Conservation (phyloP, 2,113 vertebrate species). For the Leptodactylus fuscus region DNA sequence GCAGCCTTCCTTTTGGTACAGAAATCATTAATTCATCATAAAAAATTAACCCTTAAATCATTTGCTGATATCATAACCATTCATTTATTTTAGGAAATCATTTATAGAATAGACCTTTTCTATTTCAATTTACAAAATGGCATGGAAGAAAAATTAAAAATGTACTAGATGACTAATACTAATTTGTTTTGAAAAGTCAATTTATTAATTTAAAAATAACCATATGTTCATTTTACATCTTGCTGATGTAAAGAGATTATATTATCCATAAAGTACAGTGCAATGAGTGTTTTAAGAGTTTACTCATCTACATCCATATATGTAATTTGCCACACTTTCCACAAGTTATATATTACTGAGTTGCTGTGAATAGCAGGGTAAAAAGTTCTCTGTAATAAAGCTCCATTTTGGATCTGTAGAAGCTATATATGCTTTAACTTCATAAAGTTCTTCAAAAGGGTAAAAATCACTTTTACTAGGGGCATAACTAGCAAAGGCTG, state of each 20-base stretch:
- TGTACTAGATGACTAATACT: background rate
- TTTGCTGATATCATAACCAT: background rate
- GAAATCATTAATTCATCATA: background rate
- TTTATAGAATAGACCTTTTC: background rate
- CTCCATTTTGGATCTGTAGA: too few species aligned
- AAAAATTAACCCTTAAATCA: constrained; percentile 10
- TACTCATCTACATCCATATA: background rate
- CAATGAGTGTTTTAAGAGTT: background rate
- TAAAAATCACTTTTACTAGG: too few species aligned
- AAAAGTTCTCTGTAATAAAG: too few species aligned
- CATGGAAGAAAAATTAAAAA: constrained; percentile 11
- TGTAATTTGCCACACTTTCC: background rate
- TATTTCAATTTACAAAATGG: background rate
- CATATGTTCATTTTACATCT: constrained; percentile 5
- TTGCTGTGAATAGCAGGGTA: background rate
- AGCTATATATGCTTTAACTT: too few species aligned
- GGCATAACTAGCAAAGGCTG: too few species aligned
- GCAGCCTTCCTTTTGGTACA: background rate
- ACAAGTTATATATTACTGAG: background rate
- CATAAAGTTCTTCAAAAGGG: too few species aligned
- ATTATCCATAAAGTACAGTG: background rate
- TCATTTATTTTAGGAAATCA: constrained; percentile 1
- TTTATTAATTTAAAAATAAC: background rate
- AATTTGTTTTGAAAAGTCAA: background rate
- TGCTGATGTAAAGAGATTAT: background rate